Evolutionary conservation across 2,113 vertebrate species (phyloP).

Genomic region (Micronycteris hirsuta): DNA sequence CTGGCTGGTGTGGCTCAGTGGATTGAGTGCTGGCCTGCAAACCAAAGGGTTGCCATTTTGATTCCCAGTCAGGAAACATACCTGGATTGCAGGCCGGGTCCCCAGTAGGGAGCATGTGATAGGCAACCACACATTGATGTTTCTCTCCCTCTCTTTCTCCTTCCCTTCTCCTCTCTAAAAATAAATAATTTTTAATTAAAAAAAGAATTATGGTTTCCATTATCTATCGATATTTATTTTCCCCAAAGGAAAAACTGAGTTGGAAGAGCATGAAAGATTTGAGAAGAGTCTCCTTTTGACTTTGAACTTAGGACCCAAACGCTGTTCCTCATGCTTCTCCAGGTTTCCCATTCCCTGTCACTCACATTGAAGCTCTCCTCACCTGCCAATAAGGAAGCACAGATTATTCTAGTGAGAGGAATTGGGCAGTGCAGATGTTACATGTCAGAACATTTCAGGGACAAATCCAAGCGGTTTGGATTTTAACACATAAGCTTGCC

Average conservation of each 20-base stretch:
- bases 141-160: too few relatives aligned
- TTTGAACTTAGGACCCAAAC: background rate
- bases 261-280: background rate
- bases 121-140: too few relatives aligned
- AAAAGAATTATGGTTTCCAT: background rate
- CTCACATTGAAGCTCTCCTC: background rate
- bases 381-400: background rate
- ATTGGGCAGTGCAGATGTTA: background rate
- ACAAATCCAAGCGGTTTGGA: conserved; percentile 10
- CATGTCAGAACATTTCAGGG: background rate
- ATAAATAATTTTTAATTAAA: too few relatives aligned
- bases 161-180: too few relatives aligned
- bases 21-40: too few relatives aligned
- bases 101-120: too few relatives aligned
- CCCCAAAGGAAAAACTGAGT: background rate
- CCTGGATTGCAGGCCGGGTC: too few relatives aligned
- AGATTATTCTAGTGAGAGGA: background rate
- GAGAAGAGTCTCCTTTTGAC: background rate
- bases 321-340: background rate
- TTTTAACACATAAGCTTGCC: conserved; percentile 22
- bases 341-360: background rate
- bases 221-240: background rate
- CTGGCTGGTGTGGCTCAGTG: too few relatives aligned
- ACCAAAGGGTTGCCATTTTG: too few relatives aligned
- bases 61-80: too few relatives aligned